Evolutionary conservation across 2,888 invertebrate species (phyloP).

Genomic region (Parochlus steinenii): DNA sequence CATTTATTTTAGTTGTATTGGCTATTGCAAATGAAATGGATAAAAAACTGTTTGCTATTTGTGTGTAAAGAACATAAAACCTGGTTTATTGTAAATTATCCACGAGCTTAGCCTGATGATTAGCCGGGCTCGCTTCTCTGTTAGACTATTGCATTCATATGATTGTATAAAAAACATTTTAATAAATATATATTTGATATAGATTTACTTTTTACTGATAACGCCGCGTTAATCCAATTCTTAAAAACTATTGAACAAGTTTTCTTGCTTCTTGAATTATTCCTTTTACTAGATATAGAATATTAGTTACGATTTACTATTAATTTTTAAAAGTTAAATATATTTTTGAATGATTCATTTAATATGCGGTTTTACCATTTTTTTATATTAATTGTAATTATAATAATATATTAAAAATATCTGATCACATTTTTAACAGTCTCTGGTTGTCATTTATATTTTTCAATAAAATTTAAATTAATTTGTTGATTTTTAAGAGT

Average conservation of each 20-base stretch:
- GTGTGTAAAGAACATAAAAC: constrained; percentile 15
- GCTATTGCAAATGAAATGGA: constrained; percentile 12
- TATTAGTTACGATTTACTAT: background rate
- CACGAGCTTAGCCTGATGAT: background rate
- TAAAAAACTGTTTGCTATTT: constrained; percentile 1
- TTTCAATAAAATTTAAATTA: constrained; percentile 17
- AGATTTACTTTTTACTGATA: background rate
- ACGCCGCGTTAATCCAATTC: constrained; percentile 1
- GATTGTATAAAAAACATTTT: constrained; percentile 10
- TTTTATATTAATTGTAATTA: constrained; percentile 12
- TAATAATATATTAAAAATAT: constrained; percentile 22
- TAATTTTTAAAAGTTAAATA: constrained; percentile 3
- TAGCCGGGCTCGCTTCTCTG: background rate
- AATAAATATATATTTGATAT: constrained; percentile 5
- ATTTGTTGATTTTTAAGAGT: constrained; percentile 13
- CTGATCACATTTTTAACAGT: constrained; percentile 29
- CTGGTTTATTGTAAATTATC: constrained; percentile 11
- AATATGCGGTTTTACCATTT: constrained; percentile 1
- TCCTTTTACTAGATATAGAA: background rate
- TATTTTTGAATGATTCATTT: constrained; percentile 1
- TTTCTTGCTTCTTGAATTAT: background rate
- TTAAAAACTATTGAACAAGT: background rate
- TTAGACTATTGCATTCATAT: constrained; percentile 9
- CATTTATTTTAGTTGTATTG: constrained; percentile 6
- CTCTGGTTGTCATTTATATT: constrained; percentile 11